Percentiles rank a stretch among this genome's conserved stretches.
These are phyloP conservation scores for Lepetodrilus schrolli DNA, from an alignment of 2,888 invertebrate genomes.

Conservation along the genomic window DNA sequence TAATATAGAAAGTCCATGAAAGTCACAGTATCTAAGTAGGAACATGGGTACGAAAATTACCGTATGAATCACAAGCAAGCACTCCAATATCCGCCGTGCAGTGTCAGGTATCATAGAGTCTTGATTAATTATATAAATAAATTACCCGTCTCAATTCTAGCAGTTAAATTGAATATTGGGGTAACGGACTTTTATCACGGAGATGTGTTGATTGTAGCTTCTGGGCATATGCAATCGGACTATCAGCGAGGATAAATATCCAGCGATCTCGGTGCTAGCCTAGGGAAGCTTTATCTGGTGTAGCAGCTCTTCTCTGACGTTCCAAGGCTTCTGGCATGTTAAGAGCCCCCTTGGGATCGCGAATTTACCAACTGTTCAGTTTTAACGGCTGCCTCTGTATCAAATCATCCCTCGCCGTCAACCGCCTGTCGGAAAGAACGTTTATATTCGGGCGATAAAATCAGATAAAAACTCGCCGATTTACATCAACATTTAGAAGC, in stretches of 20 bases:
- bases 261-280: background rate
- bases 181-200: constrained; percentile 6
- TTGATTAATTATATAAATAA: constrained; percentile 26
- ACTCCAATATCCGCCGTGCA: too few relatives aligned
- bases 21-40: too few relatives aligned
- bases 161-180: constrained; percentile 4
- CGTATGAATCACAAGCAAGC: too few relatives aligned
- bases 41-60: too few relatives aligned
- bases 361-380: background rate
- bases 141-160: constrained; percentile 20
- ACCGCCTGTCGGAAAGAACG: constrained; percentile 2
- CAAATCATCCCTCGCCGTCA: background rate
- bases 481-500: constrained; percentile 25
- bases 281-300: background rate
- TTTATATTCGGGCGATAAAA: background rate
- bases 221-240: background rate
- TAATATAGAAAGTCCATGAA: too few relatives aligned
- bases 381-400: constrained; percentile 3
- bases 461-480: constrained; percentile 22
- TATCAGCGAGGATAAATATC: background rate
- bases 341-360: background rate
- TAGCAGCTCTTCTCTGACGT: background rate
- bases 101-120: constrained; percentile 18
- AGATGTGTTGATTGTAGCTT: constrained; percentile 1
- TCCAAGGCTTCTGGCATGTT: background rate